Conservation (phyloP, 2,797 vertebrate species). For the Platalea minor region DNA sequence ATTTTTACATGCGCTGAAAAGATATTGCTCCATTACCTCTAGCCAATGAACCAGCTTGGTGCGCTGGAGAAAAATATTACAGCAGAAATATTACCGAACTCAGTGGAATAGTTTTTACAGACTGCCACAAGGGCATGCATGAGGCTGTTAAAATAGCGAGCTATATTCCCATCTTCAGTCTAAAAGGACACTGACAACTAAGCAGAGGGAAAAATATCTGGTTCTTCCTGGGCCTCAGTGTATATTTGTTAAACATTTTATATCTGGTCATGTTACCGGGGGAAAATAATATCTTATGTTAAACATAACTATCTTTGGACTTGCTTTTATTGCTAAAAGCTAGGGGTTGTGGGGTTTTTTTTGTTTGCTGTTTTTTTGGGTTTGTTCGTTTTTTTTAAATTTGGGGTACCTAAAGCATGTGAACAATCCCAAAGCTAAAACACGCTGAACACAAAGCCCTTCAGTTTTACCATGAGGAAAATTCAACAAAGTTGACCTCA, state of each 20-base stretch:
- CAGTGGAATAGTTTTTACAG: conserved; percentile 2
- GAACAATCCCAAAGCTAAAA: neutral
- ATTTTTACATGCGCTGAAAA: conserved; percentile 12
- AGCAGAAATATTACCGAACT: conserved; percentile 8
- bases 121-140: neutral
- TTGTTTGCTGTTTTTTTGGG: neutral
- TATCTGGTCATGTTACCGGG: neutral
- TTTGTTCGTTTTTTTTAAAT: neutral
- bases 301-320: neutral
- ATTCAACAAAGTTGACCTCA: neutral
- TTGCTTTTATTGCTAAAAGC: neutral
- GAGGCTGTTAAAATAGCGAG: neutral
- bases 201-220: neutral
- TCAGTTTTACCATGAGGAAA: neutral
- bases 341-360: rapidly evolving
- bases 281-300: neutral
- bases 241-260: neutral
- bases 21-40: conserved; percentile 2
- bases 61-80: conserved; percentile 10
- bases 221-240: neutral
- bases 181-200: neutral
- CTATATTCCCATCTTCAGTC: neutral
- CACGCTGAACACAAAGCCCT: neutral
- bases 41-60: neutral
- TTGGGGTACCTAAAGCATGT: neutral